phyloP scores from a whole-genome alignment of 2,797 vertebrate species.

The Lacerta agilis region DNA sequence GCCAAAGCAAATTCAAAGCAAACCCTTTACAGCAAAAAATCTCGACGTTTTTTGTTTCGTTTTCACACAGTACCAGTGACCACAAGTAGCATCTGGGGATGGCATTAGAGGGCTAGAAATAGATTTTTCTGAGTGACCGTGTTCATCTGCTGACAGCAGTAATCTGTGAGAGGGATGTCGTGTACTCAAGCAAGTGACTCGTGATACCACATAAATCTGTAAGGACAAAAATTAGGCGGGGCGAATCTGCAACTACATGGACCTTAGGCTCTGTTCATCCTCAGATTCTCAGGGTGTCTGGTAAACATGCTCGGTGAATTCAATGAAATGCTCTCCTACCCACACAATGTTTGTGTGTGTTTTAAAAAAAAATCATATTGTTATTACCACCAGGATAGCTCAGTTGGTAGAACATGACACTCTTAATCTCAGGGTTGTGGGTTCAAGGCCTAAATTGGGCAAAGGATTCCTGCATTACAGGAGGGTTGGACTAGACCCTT shows the following conservation, averaged over 20 bases:
- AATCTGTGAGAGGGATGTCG: constrained; percentile 30
- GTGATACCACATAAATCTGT: not conserved
- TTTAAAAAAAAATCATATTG: not conserved
- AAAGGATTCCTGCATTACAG: too few species aligned
- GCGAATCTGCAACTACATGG: not conserved
- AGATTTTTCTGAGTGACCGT: constrained; percentile 17
- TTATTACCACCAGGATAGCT: too few species aligned
- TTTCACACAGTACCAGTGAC: not conserved
- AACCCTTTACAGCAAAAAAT: constrained; percentile 4
- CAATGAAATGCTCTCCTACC: not conserved
- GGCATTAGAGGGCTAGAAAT: constrained; percentile 35
- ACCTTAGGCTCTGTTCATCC: not conserved
- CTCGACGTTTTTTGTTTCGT: rapidly evolving
- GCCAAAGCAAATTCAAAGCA: not conserved
- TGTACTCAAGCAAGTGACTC: not conserved
- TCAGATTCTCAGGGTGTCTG: not conserved
- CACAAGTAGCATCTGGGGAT: not conserved
- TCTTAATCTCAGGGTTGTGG: too few species aligned
- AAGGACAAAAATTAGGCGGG: not conserved
- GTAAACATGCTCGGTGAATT: not conserved
- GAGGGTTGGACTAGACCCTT: too few species aligned
- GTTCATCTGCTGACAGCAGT: constrained; percentile 49
- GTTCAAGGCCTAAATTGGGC: too few species aligned
- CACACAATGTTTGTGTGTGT: not conserved
- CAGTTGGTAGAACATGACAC: too few species aligned